Evolutionary conservation across 2,113 vertebrate genomes (phyloP).

Genomic region (Mormoops blainvillei): DNA sequence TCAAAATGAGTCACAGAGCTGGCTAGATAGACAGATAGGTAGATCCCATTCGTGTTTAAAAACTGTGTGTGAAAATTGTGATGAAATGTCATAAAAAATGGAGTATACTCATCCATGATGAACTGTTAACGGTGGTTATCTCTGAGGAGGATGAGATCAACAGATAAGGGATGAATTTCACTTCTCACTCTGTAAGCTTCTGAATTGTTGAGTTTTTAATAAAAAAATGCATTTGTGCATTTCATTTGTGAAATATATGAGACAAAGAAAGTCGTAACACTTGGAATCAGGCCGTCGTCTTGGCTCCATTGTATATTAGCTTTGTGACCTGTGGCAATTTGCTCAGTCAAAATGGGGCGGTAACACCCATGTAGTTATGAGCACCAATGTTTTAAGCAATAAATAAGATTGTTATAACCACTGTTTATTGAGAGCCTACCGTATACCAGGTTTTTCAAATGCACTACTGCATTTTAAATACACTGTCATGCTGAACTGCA

Average conservation of each 20-base stretch:
- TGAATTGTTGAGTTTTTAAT: not conserved
- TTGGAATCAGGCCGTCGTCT: not conserved
- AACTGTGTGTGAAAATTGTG: not conserved
- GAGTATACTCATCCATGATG: not conserved
- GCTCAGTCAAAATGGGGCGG: not conserved
- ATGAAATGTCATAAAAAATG: not conserved
- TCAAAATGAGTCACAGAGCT: not conserved
- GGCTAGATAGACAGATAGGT: not conserved
- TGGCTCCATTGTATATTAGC: not conserved
- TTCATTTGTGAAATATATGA: not conserved
- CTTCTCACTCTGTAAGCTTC: not conserved
- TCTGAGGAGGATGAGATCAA: not conserved
- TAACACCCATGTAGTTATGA: not conserved
- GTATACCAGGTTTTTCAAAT: not conserved
- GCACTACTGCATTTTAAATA: not conserved
- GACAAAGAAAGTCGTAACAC: not conserved
- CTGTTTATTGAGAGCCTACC: not conserved
- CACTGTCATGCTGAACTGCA: not conserved
- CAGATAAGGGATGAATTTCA: not conserved
- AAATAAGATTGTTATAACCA: not conserved
- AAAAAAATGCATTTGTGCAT: not conserved
- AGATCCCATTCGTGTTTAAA: not conserved
- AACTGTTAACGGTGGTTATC: not conserved
- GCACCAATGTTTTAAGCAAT: not conserved
- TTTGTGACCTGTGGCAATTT: not conserved